Percentiles rank a stretch among this genome's conserved stretches.
phyloP scores from a whole-genome alignment of 2,797 vertebrate genomes.

The Acanthurus leucopareius region DNA sequence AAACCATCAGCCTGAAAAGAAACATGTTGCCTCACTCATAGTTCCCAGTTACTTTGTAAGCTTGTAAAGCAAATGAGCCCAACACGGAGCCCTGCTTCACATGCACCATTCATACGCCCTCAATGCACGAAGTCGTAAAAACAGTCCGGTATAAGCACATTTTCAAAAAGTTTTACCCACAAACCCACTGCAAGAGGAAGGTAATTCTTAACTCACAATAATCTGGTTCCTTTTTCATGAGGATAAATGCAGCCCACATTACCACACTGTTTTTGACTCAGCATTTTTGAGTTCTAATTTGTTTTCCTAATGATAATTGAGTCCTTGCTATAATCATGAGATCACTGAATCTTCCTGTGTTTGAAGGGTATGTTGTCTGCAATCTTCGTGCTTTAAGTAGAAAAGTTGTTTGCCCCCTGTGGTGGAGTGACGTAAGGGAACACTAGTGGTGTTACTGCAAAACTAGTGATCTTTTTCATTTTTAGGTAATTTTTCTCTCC shows the following conservation, averaged over 20 bases:
- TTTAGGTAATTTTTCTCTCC: too few relatives aligned
- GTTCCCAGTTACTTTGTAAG: constrained; percentile 4
- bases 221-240: not conserved
- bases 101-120: not conserved
- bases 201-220: not conserved
- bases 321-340: constrained; percentile 76
- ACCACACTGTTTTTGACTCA: not conserved
- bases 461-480: too few relatives aligned
- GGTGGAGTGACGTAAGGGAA: too few relatives aligned
- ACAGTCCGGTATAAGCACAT: not conserved
- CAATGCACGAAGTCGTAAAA: not conserved
- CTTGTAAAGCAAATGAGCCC: constrained; percentile 16
- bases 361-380: not conserved
- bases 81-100: not conserved
- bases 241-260: not conserved
- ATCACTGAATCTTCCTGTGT: constrained; percentile 74
- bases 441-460: too few relatives aligned
- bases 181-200: not conserved
- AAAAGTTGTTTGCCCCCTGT: too few relatives aligned
- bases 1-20: not conserved
- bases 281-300: fast-evolving
- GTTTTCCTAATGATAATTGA: constrained; percentile 81
- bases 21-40: not conserved
- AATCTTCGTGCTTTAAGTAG: not conserved
- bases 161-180: not conserved